Base-by-base conservation (phyloP, 2,888 invertebrate genomes). In the Apotomis betuletana region DNA sequence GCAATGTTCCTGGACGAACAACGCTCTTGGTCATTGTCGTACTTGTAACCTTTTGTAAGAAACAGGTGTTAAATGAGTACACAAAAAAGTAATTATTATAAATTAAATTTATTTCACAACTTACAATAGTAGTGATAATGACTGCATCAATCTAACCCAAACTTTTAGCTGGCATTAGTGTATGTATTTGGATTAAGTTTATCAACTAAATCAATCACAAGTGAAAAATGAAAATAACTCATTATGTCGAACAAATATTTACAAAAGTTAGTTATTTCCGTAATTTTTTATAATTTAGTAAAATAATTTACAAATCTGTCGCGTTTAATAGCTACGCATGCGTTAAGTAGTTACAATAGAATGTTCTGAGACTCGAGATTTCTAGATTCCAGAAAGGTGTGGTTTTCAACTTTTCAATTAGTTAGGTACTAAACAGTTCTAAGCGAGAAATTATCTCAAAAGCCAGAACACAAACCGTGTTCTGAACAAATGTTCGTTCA, bases 91-190 rank as follows among this genome's bases (percentile, higher is more conserved):
- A 72, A 54, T 75, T 77, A 83, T 87, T 89, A 90, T 92, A 91
- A 92, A 92, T 92, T 90, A 91, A 86, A 89, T 92, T 91, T 91
- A 92, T 90, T 92, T 90, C 90, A 91, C 89, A 91, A 92, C 90
- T 91, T 91, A 91, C 84, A 85, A 78, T 86, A 87, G 83, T 87
- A 89, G 86, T 90, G 87, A 91, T 90, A 91, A 91, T 92, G 92
- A 92, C 92, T 92, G 88, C 87, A 91, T 88, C 87, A 84, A 90
- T 86, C 86, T 88, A 89, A 89, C 80, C 87, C 92, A 90, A 91
- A 92, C 92, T 92, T 92, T 89, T 87, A 93, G 93, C 88, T 91
- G 90, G 93, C 85, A 89, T 91, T 90, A 90, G 90, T 91, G 83
- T 90, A 88, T 93, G 83, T 90, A 89, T 93, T 92, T 92, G 92